Conservation (phyloP, 2,888 invertebrate species). For the Strigamia crassipes region DNA sequence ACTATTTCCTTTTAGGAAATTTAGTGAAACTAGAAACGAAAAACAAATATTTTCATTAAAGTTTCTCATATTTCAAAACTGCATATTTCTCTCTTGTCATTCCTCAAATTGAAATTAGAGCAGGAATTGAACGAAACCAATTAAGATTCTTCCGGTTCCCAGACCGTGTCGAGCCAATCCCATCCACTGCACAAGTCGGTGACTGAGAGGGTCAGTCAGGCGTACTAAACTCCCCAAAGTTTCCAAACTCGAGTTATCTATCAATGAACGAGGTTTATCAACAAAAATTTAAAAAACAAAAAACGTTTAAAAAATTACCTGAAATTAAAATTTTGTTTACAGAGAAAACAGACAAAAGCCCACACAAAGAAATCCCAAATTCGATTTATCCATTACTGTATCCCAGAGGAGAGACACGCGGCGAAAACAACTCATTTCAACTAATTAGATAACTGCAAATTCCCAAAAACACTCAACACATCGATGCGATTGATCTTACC, state of each 20-base stretch:
- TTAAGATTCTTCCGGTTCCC: constrained; percentile 17
- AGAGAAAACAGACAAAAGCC: background rate
- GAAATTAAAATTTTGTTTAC: background rate
- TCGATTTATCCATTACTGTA: background rate
- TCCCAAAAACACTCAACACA: too few relatives aligned
- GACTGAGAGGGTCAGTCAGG: constrained; percentile 25
- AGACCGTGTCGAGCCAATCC: constrained; percentile 29
- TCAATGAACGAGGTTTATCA: background rate
- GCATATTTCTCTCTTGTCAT: background rate
- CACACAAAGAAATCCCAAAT: background rate
- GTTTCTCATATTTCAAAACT: background rate
- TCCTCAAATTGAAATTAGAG: constrained; percentile 32
- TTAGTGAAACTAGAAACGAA: background rate
- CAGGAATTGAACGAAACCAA: constrained; percentile 35
- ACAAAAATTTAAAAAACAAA: background rate
- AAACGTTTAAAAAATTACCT: background rate
- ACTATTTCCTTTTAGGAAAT: background rate
- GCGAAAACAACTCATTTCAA: background rate
- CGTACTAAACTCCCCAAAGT: background rate
- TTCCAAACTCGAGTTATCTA: constrained; percentile 10
- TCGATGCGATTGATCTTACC: constrained; percentile 52
- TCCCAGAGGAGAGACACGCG: background rate
- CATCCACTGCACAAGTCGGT: background rate
- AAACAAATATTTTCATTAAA: background rate
- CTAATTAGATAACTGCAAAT: background rate